Evolutionary conservation across 2,888 invertebrate species (phyloP), one percentile per base, ranked within the genome.

Genomic region (Bhutanitis thaidina): DNA sequence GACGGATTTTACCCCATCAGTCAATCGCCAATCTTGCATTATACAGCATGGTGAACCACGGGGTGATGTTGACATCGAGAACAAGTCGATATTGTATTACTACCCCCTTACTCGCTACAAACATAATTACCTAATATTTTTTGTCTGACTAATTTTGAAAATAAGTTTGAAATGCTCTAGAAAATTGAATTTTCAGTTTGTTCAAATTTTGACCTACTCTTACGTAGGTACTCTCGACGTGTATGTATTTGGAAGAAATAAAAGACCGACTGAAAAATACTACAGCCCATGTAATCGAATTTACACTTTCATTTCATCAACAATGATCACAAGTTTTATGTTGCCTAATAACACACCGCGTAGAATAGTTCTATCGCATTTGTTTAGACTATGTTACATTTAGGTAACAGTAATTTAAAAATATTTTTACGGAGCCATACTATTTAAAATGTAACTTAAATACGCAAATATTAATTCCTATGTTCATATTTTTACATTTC

Each of bases 201-300:
- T n/a, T n/a, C n/a, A n/a, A n/a, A n/a, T n/a, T n/a, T n/a, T n/a
- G n/a, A n/a, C n/a, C n/a, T n/a, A n/a, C n/a, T n/a, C n/a, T n/a
- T n/a, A n/a, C n/a, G n/a, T n/a, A n/a, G n/a, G n/a, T n/a, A n/a
- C n/a, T n/a, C n/a, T n/a, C n/a, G n/a, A n/a, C n/a, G n/a, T n/a
- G n/a, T n/a, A n/a, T 20, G 20, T 20, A 2, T 20, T 20, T 5
- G 20, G 20, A 5, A 20, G 5, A 12, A 34, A 34, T 34, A 13
- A 12, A 34, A 34, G 34, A 34, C 3, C 7, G 68, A 77, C 71
- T 75, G 74, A 77, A 87, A 89, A 89, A 85, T 84, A 86, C 89
- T 89, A 88, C 88, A 85, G 85, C 83, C 87, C 87, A 86, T 89
- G 81, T 88, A 88, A 85, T 87, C 80, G 74, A 87, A 89, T 86